Evolutionary conservation across 2,888 invertebrate species (phyloP), one percentile per base, ranked within the genome.

Genomic region (Morinoia aosen): DNA sequence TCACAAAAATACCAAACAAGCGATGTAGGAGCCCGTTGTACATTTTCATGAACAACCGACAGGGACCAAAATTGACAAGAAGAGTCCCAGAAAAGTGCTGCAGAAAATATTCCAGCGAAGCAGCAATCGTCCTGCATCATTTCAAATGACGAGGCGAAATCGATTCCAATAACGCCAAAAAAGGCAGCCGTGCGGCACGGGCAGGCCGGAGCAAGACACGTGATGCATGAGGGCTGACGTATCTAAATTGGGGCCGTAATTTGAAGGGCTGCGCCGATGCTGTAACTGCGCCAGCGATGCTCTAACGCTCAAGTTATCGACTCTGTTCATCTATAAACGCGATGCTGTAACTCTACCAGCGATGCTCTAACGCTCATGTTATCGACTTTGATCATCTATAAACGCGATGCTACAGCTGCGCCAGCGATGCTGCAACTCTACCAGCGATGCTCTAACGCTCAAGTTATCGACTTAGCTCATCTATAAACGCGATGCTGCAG

Each of bases 161-260:
- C 76, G 76, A 76, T 76, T 76, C 76, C 76, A 76, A 76, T 76
- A 76, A 76, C 76, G 76, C 76, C 25, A 76, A 76, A 76, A 76
- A 76, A 76, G 25, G 76, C 33, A 25, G 25, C 33, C 76, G 76
- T 25, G 25, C 76, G 76, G 8, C 76, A 16, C 25, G 25, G 76
- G 76, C 76, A 76, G 76, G 33, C 25, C 33, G 33, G 76, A 33
- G 76, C 76, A 76, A 33, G 33, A 76, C 2, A 33, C 40, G 39
- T 90, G 90, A 90, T 40, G 90, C 90, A 90, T 90, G 90, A 90
- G 90, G 12, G 40, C 19, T 90, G 90, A 40, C 90, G 90, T 90
- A 90, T 90, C 90, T 90, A 90, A 90, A 90, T 90, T 90, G 90
- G 90, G 39, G 40, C 40, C 48, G 90, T 90, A 90, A 90, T 90